Evolutionary conservation across 2,797 vertebrate genomes (phyloP).

Genomic region (Chaetophractus vellerosus): DNA sequence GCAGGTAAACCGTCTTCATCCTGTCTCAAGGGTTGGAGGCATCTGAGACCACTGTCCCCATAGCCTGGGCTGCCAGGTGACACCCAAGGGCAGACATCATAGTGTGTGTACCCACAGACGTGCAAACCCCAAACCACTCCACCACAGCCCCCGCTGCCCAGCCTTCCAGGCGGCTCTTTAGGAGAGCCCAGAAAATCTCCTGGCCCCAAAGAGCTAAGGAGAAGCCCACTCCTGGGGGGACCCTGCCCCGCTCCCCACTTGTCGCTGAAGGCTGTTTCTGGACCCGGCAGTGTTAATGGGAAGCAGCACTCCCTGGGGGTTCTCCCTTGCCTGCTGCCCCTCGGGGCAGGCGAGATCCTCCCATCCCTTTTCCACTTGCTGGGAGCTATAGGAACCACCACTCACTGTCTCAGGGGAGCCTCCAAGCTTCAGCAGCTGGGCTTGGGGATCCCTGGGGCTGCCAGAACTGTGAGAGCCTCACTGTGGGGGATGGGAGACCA

Average conservation of each 20-base stretch:
- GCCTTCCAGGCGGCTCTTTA: background rate
- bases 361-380: slow-evolving; percentile 10
- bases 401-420: background rate
- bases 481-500: background rate
- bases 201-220: background rate
- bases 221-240: background rate
- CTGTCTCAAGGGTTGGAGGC: background rate
- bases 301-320: background rate
- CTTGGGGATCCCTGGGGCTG: slow-evolving; percentile 33
- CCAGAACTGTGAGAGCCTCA: background rate
- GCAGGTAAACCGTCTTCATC: background rate
- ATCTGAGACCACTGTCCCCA: background rate
- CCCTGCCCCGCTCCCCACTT: background rate
- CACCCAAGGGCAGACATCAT: background rate
- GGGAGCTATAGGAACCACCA: slow-evolving; percentile 38
- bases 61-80: background rate
- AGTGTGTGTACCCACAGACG: background rate
- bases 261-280: background rate
- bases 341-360: background rate
- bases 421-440: background rate
- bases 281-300: background rate
- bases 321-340: background rate
- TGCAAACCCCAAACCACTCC: background rate
- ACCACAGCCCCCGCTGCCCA: too few relatives aligned
- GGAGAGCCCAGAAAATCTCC: background rate